Percentiles rank a stretch among this genome's conserved stretches.
Conservation (phyloP, 2,888 invertebrate genomes). For the Drosophila meridionalis region DNA sequence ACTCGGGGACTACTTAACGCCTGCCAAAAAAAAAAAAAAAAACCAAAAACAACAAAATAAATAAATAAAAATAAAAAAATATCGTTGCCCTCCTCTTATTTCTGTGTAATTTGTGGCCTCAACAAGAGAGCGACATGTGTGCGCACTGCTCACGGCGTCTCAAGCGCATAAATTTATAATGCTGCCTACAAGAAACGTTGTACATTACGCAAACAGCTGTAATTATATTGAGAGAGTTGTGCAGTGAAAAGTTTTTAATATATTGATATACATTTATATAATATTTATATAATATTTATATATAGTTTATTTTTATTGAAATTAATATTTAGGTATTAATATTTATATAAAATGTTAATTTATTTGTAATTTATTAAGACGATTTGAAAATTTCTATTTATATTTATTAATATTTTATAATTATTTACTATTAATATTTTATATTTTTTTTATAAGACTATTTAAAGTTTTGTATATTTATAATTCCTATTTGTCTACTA, state of each 20-base stretch:
- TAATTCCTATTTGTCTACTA: no score
- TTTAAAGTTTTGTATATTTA: no score
- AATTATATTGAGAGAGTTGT: conserved; percentile 27
- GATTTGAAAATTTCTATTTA: no score
- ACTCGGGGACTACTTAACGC: conserved; percentile 69
- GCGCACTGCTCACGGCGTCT: conserved; percentile 19
- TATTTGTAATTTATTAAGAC: no score
- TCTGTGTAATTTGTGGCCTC: conserved; percentile 50
- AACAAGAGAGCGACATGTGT: conserved; percentile 30
- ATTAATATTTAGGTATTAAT: no score
- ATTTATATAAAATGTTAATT: no score
- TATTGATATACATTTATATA: background rate
- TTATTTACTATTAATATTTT: no score
- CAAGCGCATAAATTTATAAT: conserved; percentile 30
- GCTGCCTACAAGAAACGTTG: conserved; percentile 14
- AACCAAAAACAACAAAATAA: background rate
- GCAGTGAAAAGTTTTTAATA: background rate
- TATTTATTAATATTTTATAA: no score
- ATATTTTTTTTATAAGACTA: no score
- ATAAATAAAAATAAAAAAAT: no score
- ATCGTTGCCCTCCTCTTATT: conserved; percentile 7
- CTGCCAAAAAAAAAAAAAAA: conserved; percentile 24
- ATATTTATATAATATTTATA: no score
- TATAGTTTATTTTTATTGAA: no score
- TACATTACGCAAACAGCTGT: conserved; percentile 13